Base-by-base conservation (phyloP, 53 echinoderm and acorn worm species). In the Hippasteria phrygiana region DNA sequence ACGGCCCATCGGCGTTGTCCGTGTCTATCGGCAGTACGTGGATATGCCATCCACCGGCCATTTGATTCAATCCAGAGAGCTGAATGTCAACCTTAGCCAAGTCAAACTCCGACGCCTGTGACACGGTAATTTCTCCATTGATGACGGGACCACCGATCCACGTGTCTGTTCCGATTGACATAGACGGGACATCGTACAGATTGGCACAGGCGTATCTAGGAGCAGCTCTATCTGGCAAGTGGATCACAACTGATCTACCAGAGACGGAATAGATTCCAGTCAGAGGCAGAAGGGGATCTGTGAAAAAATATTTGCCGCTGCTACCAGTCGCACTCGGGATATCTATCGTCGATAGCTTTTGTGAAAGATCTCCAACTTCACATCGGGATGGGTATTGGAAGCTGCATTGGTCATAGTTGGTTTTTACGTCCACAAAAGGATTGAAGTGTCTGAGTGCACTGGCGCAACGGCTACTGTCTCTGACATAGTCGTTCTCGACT, bases 351-450 rank as follows among this genome's bases (percentile, higher is more conserved):
- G 87, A 80, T 73, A 91, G 78, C 40, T 96, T 96, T 47, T 85
- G 83, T 12, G 96, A 92, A 64, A 96, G 91, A 63, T 96, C 96
- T 1, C 96, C 96, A 18, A 93, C 86, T 74, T 96, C 96, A 53
- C 96, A 96, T n/a, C 96, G 89, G 54, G 82, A 65, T 3, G 94
- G 94, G 32, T 91, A 71, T 11, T n/a, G 16, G 13, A 83, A 80
- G 32, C 24, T 67, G 65, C 96, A 96, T 5, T 90, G 84, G 71
- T 62, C 70, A 47, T 96, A 94, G 28, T 66, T 77, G 36, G 89
- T 84, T 20, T 92, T 87, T 34, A 93, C 65, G 47, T 93, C 91
- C 14, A 93, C 97, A 56, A 94, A 94, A 14, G 96, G 96, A 59
- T 96, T 96, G 69, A 80, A 93, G 63, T 96, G 96, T 7, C 91